phyloP scores from a whole-genome alignment of 2,797 vertebrate genomes.

The Fratercula arctica region DNA sequence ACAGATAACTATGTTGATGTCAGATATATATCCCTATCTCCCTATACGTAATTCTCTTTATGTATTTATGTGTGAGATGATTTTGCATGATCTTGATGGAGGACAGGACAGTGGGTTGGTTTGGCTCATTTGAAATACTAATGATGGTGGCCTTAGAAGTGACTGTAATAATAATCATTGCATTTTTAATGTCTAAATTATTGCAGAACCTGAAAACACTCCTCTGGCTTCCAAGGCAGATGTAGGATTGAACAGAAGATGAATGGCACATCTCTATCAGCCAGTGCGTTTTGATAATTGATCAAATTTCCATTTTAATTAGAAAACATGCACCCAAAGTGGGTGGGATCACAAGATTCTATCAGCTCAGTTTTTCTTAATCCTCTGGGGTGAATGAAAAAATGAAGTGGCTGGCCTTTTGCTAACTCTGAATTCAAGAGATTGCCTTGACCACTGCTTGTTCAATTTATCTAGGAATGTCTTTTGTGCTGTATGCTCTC shows the following conservation, averaged over 20 bases:
- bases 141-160: not conserved
- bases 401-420: constrained; percentile 22
- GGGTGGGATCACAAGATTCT: constrained; percentile 45
- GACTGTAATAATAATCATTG: not conserved
- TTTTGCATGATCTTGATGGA: not conserved
- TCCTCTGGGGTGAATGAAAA: constrained; percentile 32
- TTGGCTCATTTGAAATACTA: not conserved
- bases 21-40: not conserved
- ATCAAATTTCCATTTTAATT: constrained; percentile 72
- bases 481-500: constrained; percentile 9
- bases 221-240: constrained; percentile 14
- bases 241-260: constrained; percentile 9
- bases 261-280: constrained; percentile 42
- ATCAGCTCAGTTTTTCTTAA: constrained; percentile 52
- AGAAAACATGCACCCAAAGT: constrained; percentile 48
- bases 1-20: not conserved
- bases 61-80: not conserved
- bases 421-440: constrained; percentile 23
- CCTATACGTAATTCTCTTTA: not conserved
- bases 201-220: constrained; percentile 12
- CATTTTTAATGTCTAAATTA: constrained; percentile 37
- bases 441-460: constrained; percentile 31
- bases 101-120: not conserved
- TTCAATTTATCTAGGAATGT: constrained; percentile 2
- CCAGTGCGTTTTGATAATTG: constrained; percentile 52